Conservation (phyloP, 2,113 vertebrate genomes). For the Aptenodytes patagonicus region DNA sequence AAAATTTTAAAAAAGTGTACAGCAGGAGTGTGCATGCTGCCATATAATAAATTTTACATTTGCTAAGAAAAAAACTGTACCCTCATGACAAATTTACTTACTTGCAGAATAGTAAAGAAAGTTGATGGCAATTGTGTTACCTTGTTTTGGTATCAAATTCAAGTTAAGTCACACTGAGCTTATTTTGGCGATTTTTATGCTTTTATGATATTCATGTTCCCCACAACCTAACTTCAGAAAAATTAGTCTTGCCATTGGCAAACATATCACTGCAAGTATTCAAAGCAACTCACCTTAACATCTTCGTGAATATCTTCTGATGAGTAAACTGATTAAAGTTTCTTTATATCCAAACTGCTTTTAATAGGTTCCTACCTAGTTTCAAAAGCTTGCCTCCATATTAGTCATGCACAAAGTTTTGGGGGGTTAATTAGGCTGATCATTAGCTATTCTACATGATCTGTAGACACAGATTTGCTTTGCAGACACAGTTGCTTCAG, state of each 20-base stretch:
- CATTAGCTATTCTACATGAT: constrained; percentile 54
- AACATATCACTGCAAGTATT: background rate
- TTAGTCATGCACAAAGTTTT: constrained; percentile 36
- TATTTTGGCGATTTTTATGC: background rate
- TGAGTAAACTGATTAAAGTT: background rate
- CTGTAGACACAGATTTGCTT: constrained; percentile 18
- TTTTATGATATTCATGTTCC: background rate
- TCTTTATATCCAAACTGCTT: constrained; percentile 17
- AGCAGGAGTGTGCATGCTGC: background rate
- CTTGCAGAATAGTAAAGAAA: background rate
- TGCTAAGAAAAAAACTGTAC: background rate
- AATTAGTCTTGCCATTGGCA: constrained; percentile 15
- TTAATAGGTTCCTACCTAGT: constrained; percentile 20
- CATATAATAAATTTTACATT: background rate
- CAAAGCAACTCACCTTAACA: background rate
- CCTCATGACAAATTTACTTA: background rate
- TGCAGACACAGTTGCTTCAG: background rate
- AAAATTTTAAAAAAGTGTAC: background rate
- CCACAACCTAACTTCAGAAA: background rate
- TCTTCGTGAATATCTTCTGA: constrained; percentile 8
- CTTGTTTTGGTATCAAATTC: background rate
- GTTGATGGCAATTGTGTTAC: background rate
- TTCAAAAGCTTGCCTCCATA: constrained; percentile 43
- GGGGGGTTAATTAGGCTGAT: constrained; percentile 62
- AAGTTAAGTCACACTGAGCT: background rate